Evolutionary conservation across 2,797 vertebrate species (phyloP).

Genomic region (Sardinella longiceps): DNA sequence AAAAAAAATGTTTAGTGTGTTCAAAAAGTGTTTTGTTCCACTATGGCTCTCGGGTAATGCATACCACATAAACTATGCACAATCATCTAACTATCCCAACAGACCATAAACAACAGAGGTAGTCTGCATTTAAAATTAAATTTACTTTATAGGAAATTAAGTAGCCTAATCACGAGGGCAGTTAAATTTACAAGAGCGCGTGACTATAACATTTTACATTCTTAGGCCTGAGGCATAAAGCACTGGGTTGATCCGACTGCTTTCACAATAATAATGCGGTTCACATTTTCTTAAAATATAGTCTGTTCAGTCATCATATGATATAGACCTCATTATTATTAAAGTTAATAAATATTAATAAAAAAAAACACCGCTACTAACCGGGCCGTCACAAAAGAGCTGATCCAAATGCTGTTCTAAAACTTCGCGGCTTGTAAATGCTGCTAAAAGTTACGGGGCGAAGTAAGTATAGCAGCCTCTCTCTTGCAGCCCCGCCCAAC

Average conservation of each 20-base stretch:
- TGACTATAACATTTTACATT: neutral
- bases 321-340: neutral
- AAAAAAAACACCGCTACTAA: neutral
- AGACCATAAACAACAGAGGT: neutral
- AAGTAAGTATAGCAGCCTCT: neutral
- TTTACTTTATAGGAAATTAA: neutral
- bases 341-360: neutral
- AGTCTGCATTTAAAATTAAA: slow-evolving; percentile 8
- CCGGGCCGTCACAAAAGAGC: neutral
- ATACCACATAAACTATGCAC: neutral
- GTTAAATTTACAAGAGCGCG: neutral
- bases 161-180: neutral
- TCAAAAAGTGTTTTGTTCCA: neutral
- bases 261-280: neutral
- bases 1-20: neutral
- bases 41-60: no score
- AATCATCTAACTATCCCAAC: neutral
- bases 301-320: no score
- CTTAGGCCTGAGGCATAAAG: neutral
- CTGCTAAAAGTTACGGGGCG: neutral
- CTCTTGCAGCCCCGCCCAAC: slow-evolving; percentile 53
- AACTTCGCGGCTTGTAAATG: neutral
- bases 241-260: neutral
- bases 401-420: neutral
- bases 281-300: neutral